A percentile compares a stretch with the other conserved stretches of the same genome.
Evolutionary conservation across 2,113 vertebrate genomes (phyloP).

Genomic region (Sigmodon hispidus): DNA sequence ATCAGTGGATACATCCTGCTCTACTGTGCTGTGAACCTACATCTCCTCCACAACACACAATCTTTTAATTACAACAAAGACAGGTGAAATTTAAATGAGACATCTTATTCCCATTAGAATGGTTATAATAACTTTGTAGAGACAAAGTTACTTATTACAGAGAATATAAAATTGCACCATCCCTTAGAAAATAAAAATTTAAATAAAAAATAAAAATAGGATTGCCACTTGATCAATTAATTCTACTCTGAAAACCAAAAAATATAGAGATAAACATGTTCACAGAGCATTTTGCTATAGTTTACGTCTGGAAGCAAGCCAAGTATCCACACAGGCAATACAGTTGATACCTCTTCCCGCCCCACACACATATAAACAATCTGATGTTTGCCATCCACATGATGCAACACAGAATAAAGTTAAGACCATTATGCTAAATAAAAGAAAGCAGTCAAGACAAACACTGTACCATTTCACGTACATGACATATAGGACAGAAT

Average conservation of each 20-base stretch:
- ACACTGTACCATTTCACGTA: background rate
- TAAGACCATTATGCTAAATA: background rate
- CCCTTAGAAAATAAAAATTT: background rate
- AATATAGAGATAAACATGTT: background rate
- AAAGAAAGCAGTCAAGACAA: background rate
- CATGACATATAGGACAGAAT: background rate
- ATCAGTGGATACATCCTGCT: background rate
- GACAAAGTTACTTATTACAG: background rate
- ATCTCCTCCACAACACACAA: background rate
- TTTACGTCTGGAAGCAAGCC: background rate
- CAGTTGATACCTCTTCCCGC: background rate
- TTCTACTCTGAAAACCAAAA: background rate
- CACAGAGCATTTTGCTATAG: background rate
- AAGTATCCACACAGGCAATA: background rate
- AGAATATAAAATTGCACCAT: background rate
- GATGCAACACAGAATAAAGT: background rate
- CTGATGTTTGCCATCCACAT: background rate
- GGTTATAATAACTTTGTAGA: background rate
- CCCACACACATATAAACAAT: background rate
- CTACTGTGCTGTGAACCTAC: background rate
- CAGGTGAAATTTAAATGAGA: background rate
- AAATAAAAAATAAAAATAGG: slow-evolving; percentile 1
- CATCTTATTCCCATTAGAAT: background rate
- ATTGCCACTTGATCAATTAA: background rate
- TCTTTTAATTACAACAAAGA: background rate